These are phyloP conservation scores for Neosilurus mollespiculum DNA, from an alignment of 2,797 vertebrate genomes.

Conservation along the genomic window DNA sequence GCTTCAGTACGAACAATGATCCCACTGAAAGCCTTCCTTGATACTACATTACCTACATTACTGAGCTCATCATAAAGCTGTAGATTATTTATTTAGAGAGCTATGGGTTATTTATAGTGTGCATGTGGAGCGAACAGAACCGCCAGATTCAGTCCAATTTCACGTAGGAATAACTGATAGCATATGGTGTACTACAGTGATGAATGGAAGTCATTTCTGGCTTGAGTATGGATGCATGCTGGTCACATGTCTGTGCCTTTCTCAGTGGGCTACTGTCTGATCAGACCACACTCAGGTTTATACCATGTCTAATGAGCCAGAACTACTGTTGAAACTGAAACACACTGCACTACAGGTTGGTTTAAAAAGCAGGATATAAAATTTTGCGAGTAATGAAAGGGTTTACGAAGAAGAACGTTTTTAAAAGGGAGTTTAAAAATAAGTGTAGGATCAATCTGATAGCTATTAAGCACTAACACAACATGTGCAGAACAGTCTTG, in stretches of 20 bases:
- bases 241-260: slow-evolving; percentile 33
- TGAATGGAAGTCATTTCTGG: slow-evolving; percentile 25
- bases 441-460: background rate
- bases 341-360: background rate
- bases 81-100: slow-evolving; percentile 29
- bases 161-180: background rate
- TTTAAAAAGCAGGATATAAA: background rate
- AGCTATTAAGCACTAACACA: background rate
- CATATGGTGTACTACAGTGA: background rate
- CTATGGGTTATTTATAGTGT: background rate
- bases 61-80: slow-evolving; percentile 6
- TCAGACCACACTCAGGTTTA: slow-evolving; percentile 42
- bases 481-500: background rate
- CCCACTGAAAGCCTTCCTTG: background rate
- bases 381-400: background rate
- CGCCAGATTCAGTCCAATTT: background rate
- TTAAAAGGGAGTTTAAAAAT: background rate
- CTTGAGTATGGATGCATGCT: slow-evolving; percentile 31
- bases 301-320: slow-evolving; percentile 45
- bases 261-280: slow-evolving; percentile 38
- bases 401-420: background rate
- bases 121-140: background rate
- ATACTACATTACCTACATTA: background rate
- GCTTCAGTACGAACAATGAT: background rate
- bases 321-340: slow-evolving; percentile 26